Conservation (phyloP, 2,888 invertebrate genomes). For the Caenorhabditis virilis region DNA sequence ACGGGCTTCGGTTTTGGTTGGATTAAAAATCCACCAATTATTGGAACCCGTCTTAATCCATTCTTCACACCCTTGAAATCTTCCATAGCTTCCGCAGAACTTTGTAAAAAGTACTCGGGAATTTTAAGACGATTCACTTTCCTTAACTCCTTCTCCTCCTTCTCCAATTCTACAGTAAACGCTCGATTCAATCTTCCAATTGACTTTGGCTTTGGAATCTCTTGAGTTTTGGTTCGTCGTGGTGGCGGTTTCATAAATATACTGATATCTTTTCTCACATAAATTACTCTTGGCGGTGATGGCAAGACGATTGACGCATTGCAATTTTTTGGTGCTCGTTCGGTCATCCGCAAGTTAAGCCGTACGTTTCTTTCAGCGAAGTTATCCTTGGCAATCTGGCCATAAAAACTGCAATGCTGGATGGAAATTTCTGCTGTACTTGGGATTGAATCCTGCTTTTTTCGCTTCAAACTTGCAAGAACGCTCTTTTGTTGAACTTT, state of each 20-base stretch:
- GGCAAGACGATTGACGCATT: conserved; percentile 35
- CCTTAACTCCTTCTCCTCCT: conserved; percentile 40
- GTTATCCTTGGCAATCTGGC: conserved; percentile 32
- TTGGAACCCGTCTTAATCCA: conserved; percentile 46
- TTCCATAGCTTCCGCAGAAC: conserved; percentile 42
- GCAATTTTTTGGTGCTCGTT: conserved; percentile 48
- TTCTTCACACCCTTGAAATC: conserved; percentile 46
- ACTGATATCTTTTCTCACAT: conserved; percentile 39
- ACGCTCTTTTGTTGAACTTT: conserved; percentile 38
- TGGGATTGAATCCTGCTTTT: conserved; percentile 36
- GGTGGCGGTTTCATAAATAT: conserved; percentile 16
- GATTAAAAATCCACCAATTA: conserved; percentile 45
- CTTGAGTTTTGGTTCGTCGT: conserved; percentile 38
- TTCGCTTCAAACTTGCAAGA: conserved; percentile 41
- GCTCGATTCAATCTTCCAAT: conserved; percentile 45
- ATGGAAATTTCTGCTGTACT: conserved; percentile 61
- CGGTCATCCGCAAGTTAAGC: conserved; percentile 61
- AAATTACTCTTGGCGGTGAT: conserved; percentile 42
- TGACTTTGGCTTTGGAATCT: conserved; percentile 27
- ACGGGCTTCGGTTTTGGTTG: conserved; percentile 28
- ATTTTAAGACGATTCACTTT: conserved; percentile 49
- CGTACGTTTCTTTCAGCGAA: conserved; percentile 58
- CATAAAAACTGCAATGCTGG: conserved; percentile 65
- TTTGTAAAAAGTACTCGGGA: conserved; percentile 50
- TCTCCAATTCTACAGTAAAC: conserved; percentile 40